Percentiles rank a stretch among this genome's conserved stretches.
Conservation (phyloP, 2,113 vertebrate genomes). For the Ascaphus truei region DNA sequence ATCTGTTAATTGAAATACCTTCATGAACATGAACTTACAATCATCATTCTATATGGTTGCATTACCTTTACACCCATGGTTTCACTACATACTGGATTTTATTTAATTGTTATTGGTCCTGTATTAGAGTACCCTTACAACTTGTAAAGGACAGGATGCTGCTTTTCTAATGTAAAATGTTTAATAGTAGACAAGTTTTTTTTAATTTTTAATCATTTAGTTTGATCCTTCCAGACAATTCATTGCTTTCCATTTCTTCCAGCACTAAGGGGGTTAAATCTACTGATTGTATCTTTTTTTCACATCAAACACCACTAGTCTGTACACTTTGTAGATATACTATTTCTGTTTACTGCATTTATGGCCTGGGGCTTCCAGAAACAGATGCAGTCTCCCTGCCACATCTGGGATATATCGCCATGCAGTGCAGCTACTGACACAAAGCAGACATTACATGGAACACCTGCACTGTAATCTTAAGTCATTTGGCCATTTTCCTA, state of each 20-base stretch:
- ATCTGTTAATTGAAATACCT: too few relatives aligned
- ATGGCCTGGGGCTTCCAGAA: constrained; percentile 5
- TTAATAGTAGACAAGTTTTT: neutral
- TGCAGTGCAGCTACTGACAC: constrained; percentile 18
- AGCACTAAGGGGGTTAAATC: neutral
- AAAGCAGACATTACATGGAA: constrained; percentile 31
- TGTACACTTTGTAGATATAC: neutral
- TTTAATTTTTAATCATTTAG: too few relatives aligned
- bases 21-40: too few relatives aligned
- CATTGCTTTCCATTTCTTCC: too few relatives aligned
- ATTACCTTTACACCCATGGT: too few relatives aligned
- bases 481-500: constrained; percentile 31
- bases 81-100: too few relatives aligned
- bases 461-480: constrained; percentile 31
- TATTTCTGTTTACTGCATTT: constrained; percentile 10
- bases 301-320: neutral
- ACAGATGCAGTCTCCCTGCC: constrained; percentile 25
- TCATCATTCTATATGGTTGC: too few relatives aligned
- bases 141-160: too few relatives aligned
- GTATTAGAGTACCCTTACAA: too few relatives aligned
- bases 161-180: neutral
- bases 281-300: neutral
- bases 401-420: constrained; percentile 26
- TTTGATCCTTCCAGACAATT: too few relatives aligned
- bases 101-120: too few relatives aligned